Evolutionary conservation across 2,888 invertebrate genomes (phyloP), one percentile per base, ranked within the genome.

Genomic region (Drosophila robusta): DNA sequence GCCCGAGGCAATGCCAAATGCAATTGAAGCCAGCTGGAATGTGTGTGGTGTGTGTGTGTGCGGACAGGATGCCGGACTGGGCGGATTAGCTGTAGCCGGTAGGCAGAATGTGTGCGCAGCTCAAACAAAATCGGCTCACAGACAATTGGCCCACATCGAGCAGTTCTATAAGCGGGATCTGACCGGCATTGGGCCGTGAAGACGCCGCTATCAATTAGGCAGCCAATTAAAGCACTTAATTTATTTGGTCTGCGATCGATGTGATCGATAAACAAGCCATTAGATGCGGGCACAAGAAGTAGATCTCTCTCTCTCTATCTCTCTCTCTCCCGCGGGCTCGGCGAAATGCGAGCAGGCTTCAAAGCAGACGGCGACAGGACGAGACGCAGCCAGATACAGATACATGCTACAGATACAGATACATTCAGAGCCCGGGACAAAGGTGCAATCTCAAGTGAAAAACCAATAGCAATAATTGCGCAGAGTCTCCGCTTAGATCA

Each of bases 131-230:
- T 71, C 76, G 61, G 74, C 58, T 65, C 62, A 68, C 12, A 49
- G 34, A 46, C 54, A 61, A 52, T 16, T 61, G 52, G 22, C 29
- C 52, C 52, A 52, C 12, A 18, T 9, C 29, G 8, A 9, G 18
- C 0, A 57, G 32, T 47, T 18, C 38, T 5, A 11, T 22, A 42
- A 44, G 24, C 9, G 29, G 34, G 5, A 47, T 44, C 73, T 66
- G 47, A 55, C 54, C 47, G 41, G 29, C 47, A 67, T 75, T 56
- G 47, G 60, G 29, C 50, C 5, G 11, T 55, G 50, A 32, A 58
- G 68, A 73, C 63, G 70, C 72, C 64, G 72, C 58, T 78, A 87
- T 83, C 82, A 83, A 83, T 83, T 83, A 85, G 78, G 50, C 64
- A 24, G 69, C 38, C 68, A 81, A 77, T 70, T 75, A 68, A 70